Evolutionary conservation across 2,888 invertebrate species (phyloP), one percentile per base, ranked within the genome.

Genomic region (Hydraecia micacea): DNA sequence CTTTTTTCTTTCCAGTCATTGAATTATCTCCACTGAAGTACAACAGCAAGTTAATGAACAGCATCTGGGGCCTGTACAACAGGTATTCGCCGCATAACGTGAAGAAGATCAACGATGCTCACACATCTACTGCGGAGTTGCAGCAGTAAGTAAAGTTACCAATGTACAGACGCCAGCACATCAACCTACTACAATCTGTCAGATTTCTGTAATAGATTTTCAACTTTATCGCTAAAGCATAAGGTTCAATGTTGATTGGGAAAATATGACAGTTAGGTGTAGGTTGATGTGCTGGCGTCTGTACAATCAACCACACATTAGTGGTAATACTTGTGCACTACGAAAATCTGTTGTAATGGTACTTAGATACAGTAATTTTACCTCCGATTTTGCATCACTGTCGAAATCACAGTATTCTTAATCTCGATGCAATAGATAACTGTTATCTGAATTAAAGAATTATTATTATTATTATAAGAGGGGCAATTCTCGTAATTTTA

Each of bases 31-130:
- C 98, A 32, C 94, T 98, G 80, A 98, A 98, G 92, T 99, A 99
- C 95, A 98, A 98, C 94, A 98, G 98, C 93, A 98, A 98, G 94
- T 94, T 98, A 92, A 99, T 99, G 99, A 98, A 98, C 93, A 98
- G 98, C 94, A 98, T 99, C 93, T 99, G 99, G 99, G 98, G 98
- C n/a, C 96, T 98, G 85, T 99, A 99, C 97, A 99, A 99, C 94
- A 98, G 98, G 70, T 98, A 98, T 93, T 98, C 99, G 0, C 98
- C 98, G 0, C 98, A 99, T 91, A 99, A 99, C 94, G 98, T 99
- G 87, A 98, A 99, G 97, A 98, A 98, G 91, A 97, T 98, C 90
- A 98, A 97, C 91, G 98, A 98, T 92, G 97, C 97, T 82, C 90
- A 94, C 80, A 89, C 91, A 77, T 92, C 93, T 86, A 92, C 93